These are phyloP conservation scores for Blastomussa wellsi DNA, from an alignment of 92 coral and sea anemone genomes.

Conservation along the genomic window DNA sequence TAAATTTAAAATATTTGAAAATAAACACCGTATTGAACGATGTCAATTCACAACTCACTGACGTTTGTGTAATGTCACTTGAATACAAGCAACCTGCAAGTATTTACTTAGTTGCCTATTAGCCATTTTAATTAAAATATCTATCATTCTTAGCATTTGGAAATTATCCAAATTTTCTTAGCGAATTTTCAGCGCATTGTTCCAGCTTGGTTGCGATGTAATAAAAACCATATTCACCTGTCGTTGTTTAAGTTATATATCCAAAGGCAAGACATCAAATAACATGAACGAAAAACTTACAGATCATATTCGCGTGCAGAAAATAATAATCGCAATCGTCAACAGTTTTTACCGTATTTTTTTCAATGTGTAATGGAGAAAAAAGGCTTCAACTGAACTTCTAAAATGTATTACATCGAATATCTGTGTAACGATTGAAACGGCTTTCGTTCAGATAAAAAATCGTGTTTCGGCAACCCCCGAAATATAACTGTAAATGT, in stretches of 20 bases:
- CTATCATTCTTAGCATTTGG: background rate
- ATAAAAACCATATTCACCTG: background rate
- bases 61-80: background rate
- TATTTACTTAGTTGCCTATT: background rate
- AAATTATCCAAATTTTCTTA: background rate
- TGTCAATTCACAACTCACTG: background rate
- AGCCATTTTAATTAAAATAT: constrained; percentile 1
- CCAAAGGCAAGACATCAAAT: background rate
- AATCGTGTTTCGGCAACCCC: background rate
- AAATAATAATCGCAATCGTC: background rate
- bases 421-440: background rate
- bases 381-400: background rate
- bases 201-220: background rate
- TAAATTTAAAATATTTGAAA: background rate
- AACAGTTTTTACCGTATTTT: background rate
- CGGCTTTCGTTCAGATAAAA: background rate
- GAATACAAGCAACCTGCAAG: background rate
- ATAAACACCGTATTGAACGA: background rate
- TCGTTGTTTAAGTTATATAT: background rate
- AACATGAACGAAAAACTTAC: background rate
- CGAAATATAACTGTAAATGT: background rate
- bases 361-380: background rate
- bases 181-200: background rate
- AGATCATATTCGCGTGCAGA: background rate
- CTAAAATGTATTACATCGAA: background rate